Evolutionary conservation across 2,888 invertebrate species (phyloP), one percentile per base, ranked within the genome.

Genomic region (Callyntrura sp.): DNA sequence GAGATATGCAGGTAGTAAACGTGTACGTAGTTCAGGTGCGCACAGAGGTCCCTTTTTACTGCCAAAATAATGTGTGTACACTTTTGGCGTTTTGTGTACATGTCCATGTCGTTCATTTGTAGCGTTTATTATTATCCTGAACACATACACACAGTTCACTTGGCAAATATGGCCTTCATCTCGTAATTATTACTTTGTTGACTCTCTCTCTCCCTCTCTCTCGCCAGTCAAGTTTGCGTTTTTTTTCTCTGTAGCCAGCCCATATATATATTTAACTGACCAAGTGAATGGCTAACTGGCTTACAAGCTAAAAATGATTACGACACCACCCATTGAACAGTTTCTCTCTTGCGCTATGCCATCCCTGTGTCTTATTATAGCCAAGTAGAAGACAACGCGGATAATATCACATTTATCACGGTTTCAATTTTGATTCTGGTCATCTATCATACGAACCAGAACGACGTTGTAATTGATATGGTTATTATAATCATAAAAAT

Each of bases 121-220:
- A 4, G 35, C 9, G 14, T 51, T 51, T 51, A 14, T 51, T 51
- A n/a, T n/a, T 14, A 65, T 14, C 28, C 28, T 65, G 28, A 14
- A 28, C 3, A 35, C 35, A 35, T 2, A 35, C 28, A 28, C 8
- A 62, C 57, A 62, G 62, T 68, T 35, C 68, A 70, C 70, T 70
- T 70, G 35, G 70, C 70, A 70, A 70, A 70, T 70, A 43, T 70
- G 70, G 70, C 70, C 70, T 70, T 70, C 43, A 45, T n/a, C n/a
- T n/a, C 45, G 70, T 70, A 70, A 45, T 65, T 28, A 70, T 70
- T 45, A 70, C 70, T 65, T 25, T 25, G 25, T 65, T 65, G 14
- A n/a, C n/a, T 43, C 70, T 43, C 65, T 65, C 28, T 25, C 65
- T 23, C 65, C 28, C 65, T 68, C 65, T 35, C 14, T 14, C 20